These are phyloP conservation scores for Sinhomidia bicolor DNA, from an alignment of 2,888 invertebrate genomes.

Conservation along the genomic window DNA sequence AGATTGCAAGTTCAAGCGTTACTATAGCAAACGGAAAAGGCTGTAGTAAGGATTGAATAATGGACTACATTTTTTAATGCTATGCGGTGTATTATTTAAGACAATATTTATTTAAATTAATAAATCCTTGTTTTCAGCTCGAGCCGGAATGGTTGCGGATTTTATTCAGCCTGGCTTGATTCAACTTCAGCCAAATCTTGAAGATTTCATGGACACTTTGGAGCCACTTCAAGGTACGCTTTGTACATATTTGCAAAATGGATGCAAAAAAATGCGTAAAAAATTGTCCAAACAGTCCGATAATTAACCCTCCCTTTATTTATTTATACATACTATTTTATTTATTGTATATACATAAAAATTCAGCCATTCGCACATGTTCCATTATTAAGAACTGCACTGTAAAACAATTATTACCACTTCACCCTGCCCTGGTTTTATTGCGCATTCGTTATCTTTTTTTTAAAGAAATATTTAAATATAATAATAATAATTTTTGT, in stretches of 20 bases:
- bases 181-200: constrained; percentile 97
- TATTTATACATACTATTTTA: neutral
- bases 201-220: constrained; percentile 96
- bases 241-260: constrained; percentile 45
- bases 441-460: constrained; percentile 20
- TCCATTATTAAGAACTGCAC: too few relatives aligned
- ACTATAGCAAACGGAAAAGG: too few relatives aligned
- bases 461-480: too few relatives aligned
- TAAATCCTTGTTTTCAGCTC: constrained; percentile 84
- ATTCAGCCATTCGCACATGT: neutral
- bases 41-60: too few relatives aligned
- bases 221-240: constrained; percentile 90
- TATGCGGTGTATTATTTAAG: too few relatives aligned
- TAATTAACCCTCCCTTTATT: neutral
- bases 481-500: too few relatives aligned
- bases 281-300: neutral
- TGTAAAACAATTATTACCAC: neutral
- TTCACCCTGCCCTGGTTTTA: neutral
- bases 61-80: too few relatives aligned
- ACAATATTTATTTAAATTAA: neutral
- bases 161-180: constrained; percentile 99
- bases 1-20: too few relatives aligned
- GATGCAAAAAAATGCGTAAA: neutral
- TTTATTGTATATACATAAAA: neutral
- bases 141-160: constrained; percentile 92